A percentile compares a stretch with the other conserved stretches of the same genome.
Evolutionary conservation across 2,113 vertebrate genomes (phyloP).

Genomic region (Odocoileus hemionus): DNA sequence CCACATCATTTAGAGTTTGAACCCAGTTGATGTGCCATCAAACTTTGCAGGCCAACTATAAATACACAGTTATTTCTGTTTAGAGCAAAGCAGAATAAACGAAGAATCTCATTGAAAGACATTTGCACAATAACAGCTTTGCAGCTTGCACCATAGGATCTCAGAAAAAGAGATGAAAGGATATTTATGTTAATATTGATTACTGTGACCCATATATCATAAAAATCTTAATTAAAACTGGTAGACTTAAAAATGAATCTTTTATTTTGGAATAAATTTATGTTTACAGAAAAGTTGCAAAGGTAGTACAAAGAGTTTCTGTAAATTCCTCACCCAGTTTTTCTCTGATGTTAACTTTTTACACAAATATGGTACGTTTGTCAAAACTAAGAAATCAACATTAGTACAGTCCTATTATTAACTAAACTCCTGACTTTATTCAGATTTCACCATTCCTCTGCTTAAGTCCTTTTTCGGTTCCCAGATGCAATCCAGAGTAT

Average conservation of each 20-base stretch:
- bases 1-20: background rate
- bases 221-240: background rate
- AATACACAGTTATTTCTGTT: background rate
- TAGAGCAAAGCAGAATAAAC: constrained; percentile 20
- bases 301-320: background rate
- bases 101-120: background rate
- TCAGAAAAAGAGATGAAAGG: background rate
- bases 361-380: background rate
- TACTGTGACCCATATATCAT: background rate
- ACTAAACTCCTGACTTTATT: background rate
- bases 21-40: background rate
- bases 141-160: background rate
- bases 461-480: background rate
- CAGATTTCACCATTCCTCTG: background rate
- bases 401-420: background rate
- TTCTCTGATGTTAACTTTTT: background rate
- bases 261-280: background rate
- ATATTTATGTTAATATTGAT: background rate
- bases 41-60: background rate
- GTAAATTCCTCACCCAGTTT: background rate
- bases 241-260: background rate
- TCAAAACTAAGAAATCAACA: background rate
- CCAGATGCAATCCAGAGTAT: background rate
- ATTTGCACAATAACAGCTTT: background rate
- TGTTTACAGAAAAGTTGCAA: background rate